These are phyloP conservation scores for Gortyna flavago DNA, from an alignment of 2,888 invertebrate genomes.

Conservation along the genomic window DNA sequence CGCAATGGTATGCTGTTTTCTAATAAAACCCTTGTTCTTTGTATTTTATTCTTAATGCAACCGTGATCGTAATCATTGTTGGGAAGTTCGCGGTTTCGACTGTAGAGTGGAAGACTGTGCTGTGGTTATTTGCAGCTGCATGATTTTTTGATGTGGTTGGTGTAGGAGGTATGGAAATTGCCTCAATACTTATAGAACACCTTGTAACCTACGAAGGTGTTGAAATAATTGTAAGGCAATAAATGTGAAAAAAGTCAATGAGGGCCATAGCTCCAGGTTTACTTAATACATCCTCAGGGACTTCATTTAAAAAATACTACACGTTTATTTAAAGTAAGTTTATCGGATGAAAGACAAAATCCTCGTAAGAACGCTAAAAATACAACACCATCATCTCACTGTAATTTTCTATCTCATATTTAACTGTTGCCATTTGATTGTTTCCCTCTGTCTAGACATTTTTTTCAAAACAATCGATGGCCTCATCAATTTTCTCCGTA, in stretches of 20 bases:
- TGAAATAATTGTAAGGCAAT: no score
- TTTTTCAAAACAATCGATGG: slow-evolving; percentile 9
- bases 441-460: neutral
- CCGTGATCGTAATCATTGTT: slow-evolving; percentile 62
- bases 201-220: neutral
- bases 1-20: slow-evolving; percentile 45
- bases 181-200: neutral
- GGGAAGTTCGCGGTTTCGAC: slow-evolving; percentile 29
- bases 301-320: neutral
- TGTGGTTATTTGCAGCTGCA: slow-evolving; percentile 36
- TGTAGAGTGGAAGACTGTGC: slow-evolving; percentile 12
- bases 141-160: slow-evolving; percentile 25
- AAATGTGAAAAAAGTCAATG: no score
- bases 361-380: neutral
- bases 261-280: no score
- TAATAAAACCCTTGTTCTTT: slow-evolving; percentile 58
- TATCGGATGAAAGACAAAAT: neutral
- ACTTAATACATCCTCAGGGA: neutral
- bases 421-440: neutral
- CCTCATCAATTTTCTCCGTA: slow-evolving; percentile 36
- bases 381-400: neutral
- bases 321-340: neutral
- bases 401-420: neutral
- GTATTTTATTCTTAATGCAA: slow-evolving; percentile 45
- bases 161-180: neutral